Evolutionary conservation across 2,888 invertebrate species (phyloP), one percentile per base, ranked within the genome.

Genomic region (Eupeodes luniger): DNA sequence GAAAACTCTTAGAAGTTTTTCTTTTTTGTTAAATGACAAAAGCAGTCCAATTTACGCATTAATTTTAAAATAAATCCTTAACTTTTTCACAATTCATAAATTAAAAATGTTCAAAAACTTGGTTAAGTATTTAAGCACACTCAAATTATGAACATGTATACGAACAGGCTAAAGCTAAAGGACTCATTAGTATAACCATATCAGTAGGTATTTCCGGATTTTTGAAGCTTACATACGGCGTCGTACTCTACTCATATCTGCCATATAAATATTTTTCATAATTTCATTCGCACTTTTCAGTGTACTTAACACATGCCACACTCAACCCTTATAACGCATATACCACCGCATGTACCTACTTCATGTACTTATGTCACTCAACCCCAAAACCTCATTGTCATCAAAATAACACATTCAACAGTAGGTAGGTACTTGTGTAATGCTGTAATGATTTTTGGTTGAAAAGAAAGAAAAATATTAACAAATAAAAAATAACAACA

Each of bases 381-480:
- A 82, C 77, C 85, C 78, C 82, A 74, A 86, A 86, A 78, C 77
- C 82, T 78, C 77, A 78, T 82, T 85, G 85, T 82, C 86, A 83
- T 86, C 86, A 75, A 44, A 86, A 82, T 49, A 86, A 79, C 79
- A 83, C 83, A 79, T 83, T 79, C 79, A 82, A 83, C 83, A 83
- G 83, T 70, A 55, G 40, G 51, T 40, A 77, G 36, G 55, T 40
- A 69, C 69, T 55, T 67, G 55, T 67, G 55, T 55, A 12, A 9
- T 64, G 76, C 14, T 67, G 59, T 79, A 51, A 59, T 79, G 67
- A 62, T 55, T 70, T 55, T 70, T 27, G 59, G 47, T 47, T 72
- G 27, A 11, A 59, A 59, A 44, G 34, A 4, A 16, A 36, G 53
- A 16, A 69, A 67, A 10, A 61, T 40, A 40, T 40, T 40, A 59